Evolutionary conservation across 2,113 vertebrate genomes (phyloP).

Genomic region (Cyanistes caeruleus): DNA sequence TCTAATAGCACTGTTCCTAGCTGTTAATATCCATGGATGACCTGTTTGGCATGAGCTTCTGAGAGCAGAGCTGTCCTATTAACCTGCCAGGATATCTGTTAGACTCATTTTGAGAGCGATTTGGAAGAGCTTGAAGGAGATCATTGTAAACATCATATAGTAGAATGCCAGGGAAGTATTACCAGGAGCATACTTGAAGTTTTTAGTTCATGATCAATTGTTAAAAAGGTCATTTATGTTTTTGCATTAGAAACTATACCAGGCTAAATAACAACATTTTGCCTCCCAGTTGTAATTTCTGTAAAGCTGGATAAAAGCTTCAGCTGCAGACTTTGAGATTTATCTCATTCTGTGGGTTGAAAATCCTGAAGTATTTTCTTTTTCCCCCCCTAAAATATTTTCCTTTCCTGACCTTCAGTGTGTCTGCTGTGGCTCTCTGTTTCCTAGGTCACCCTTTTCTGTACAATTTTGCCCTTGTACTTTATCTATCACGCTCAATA

Average conservation of each 20-base stretch:
- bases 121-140: neutral
- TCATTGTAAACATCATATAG: neutral
- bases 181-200: neutral
- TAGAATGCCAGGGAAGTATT: neutral
- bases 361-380: neutral
- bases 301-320: neutral
- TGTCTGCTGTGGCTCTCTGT: neutral
- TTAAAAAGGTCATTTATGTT: neutral
- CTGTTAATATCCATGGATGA: neutral
- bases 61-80: conserved; percentile 22
- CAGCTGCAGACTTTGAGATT: neutral
- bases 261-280: neutral
- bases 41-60: neutral
- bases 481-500: neutral
- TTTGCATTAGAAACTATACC: neutral
- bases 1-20: neutral
- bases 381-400: neutral
- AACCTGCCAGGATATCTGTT: neutral
- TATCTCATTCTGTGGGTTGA: neutral
- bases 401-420: neutral
- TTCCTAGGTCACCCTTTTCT: neutral
- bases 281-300: neutral
- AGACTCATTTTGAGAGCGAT: neutral
- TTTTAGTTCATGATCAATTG: neutral
- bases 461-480: neutral